phyloP scores from a whole-genome alignment of 2,797 vertebrate species.

The Graptemys geographica region DNA sequence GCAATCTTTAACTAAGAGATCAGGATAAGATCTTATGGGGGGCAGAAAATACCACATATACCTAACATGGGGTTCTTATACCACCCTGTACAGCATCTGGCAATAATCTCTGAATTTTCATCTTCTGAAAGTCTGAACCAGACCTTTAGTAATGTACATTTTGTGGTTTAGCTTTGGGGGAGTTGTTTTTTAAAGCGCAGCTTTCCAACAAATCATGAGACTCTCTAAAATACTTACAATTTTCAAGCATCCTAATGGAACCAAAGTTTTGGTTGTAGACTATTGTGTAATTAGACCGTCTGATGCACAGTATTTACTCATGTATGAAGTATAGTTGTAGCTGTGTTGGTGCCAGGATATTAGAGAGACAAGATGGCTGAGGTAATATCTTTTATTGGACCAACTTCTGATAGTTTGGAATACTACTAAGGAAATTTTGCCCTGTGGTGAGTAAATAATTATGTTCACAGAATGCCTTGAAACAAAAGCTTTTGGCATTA shows the following conservation, averaged over 20 bases:
- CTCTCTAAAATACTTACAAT: neutral
- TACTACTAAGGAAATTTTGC: no score
- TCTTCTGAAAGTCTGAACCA: neutral
- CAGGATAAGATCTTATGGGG: neutral
- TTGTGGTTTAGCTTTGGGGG: rapidly evolving
- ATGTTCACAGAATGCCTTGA: neutral
- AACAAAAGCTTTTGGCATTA: neutral
- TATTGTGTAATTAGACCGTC: neutral
- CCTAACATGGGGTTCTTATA: neutral
- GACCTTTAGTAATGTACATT: neutral
- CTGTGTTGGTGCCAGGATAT: no score
- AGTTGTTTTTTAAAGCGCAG: neutral
- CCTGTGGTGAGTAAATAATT: neutral
- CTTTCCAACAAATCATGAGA: neutral
- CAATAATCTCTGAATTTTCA: neutral
- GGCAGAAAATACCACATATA: neutral
- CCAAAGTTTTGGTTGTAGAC: neutral
- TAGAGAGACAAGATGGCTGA: no score
- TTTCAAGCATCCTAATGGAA: slow-evolving; percentile 3
- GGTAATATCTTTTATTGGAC: no score
- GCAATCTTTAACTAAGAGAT: neutral
- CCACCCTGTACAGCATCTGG: neutral
- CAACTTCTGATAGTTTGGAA: no score
- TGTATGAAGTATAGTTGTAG: no score
- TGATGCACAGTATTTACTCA: neutral